Evolutionary conservation across 2,888 invertebrate species (phyloP).

Genomic region (Agrotis exclamationis): DNA sequence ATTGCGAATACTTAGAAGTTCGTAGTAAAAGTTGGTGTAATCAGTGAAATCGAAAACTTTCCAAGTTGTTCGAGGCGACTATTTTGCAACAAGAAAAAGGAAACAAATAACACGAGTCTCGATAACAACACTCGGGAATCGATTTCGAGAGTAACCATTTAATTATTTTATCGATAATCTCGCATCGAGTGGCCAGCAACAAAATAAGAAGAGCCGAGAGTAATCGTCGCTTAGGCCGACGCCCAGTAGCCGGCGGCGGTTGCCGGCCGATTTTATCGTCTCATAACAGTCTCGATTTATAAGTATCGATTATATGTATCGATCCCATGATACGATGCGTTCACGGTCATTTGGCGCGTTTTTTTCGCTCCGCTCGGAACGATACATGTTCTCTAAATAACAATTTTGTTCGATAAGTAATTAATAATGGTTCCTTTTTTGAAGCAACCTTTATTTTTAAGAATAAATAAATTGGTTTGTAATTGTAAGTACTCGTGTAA

Average conservation of each 20-base stretch:
- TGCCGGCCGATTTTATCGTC: constrained; percentile 88
- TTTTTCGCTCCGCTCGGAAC: constrained; percentile 77
- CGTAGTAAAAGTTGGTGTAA: constrained; percentile 53
- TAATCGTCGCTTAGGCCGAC: constrained; percentile 90
- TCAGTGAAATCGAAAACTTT: constrained; percentile 59
- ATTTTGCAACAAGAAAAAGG: constrained; percentile 85
- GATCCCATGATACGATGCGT: constrained; percentile 84
- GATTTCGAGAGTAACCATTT: constrained; percentile 91
- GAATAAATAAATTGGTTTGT: constrained; percentile 61
- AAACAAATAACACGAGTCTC: constrained; percentile 85
- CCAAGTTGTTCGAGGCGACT: constrained; percentile 65
- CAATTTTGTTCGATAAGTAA: constrained; percentile 78
- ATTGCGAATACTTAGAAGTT: constrained; percentile 54
- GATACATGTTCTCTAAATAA: constrained; percentile 76
- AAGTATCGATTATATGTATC: constrained; percentile 90
- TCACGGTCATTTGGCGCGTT: constrained; percentile 87
- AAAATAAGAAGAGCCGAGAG: constrained; percentile 86
- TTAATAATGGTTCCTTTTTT: constrained; percentile 70
- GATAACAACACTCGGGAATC: constrained; percentile 91
- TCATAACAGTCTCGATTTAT: constrained; percentile 91
- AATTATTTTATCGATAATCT: constrained; percentile 92
- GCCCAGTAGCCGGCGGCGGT: constrained; percentile 90
- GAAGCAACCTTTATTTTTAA: constrained; percentile 61
- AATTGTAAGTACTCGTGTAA: constrained; percentile 52
- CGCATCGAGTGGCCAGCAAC: constrained; percentile 83